Evolutionary conservation across 2,888 invertebrate species (phyloP).

Genomic region (Allophyes oxyacanthae): DNA sequence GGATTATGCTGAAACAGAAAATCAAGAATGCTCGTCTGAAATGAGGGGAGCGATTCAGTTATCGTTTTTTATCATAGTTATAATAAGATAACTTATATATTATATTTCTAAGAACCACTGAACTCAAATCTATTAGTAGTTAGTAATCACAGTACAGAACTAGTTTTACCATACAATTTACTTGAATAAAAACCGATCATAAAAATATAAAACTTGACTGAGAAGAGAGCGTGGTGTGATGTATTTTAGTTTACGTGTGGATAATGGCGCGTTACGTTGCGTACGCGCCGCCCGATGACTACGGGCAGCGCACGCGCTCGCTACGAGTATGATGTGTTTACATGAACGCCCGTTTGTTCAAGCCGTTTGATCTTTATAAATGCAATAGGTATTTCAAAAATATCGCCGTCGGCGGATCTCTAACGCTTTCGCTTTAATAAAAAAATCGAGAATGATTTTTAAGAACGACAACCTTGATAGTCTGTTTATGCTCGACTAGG

Average conservation of each 20-base stretch:
- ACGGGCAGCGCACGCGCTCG: conserved; percentile 58
- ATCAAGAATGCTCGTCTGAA: neutral
- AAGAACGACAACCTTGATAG: conserved; percentile 86
- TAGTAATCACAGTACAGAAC: neutral
- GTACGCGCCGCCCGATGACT: conserved; percentile 49
- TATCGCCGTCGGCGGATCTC: conserved; percentile 80
- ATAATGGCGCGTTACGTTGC: conserved; percentile 70
- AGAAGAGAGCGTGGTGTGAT: conserved; percentile 53
- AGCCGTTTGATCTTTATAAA: conserved; percentile 88
- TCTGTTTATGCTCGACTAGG: conserved; percentile 79
- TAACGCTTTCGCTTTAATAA: conserved; percentile 77
- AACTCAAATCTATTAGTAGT: neutral
- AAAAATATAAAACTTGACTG: conserved; percentile 59
- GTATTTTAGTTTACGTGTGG: conserved; percentile 62
- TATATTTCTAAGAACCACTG: neutral
- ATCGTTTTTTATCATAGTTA: neutral
- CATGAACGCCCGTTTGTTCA: conserved; percentile 84
- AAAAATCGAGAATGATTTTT: conserved; percentile 84
- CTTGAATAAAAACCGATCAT: conserved; percentile 51
- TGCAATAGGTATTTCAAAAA: conserved; percentile 88
- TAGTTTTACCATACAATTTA: conserved; percentile 28
- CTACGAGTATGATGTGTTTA: conserved; percentile 82
- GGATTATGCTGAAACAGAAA: neutral
- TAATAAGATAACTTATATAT: neutral
- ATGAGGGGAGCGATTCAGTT: neutral